phyloP scores from a whole-genome alignment of 2,888 invertebrate genomes.

The Unio delphinus region DNA sequence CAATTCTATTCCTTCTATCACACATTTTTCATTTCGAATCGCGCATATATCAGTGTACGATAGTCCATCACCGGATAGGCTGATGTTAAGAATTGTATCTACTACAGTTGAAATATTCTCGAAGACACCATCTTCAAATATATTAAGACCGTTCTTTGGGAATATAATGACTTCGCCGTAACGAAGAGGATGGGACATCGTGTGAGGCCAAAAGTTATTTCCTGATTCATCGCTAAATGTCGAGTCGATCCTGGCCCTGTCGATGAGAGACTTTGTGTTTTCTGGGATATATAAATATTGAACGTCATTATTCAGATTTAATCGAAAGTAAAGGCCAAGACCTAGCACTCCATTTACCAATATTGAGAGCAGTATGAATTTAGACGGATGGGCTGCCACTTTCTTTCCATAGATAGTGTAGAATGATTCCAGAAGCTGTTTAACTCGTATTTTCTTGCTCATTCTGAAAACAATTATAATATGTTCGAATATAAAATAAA shows the following conservation, averaged over 20 bases:
- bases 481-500: too few relatives aligned
- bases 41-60: too few relatives aligned
- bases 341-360: constrained; percentile 1
- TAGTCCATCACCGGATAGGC: too few relatives aligned
- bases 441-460: too few relatives aligned
- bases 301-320: not conserved
- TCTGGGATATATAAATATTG: not conserved
- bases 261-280: not conserved
- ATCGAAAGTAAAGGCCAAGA: not conserved
- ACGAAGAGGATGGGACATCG: not conserved
- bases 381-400: not conserved
- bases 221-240: constrained; percentile 3
- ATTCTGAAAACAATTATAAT: not conserved
- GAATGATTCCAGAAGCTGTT: too few relatives aligned
- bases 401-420: constrained; percentile 1
- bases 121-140: too few relatives aligned
- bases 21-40: too few relatives aligned
- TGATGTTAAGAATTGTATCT: too few relatives aligned
- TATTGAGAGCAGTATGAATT: not conserved
- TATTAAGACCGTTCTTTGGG: not conserved
- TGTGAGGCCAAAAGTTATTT: not conserved
- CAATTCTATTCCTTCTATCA: too few relatives aligned
- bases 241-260: not conserved
- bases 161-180: constrained; percentile 2
- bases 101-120: too few relatives aligned